Evolutionary conservation across 1,140 invertebrate genomes (phyloP).

Genomic region (Acromyrmex heyeri): DNA sequence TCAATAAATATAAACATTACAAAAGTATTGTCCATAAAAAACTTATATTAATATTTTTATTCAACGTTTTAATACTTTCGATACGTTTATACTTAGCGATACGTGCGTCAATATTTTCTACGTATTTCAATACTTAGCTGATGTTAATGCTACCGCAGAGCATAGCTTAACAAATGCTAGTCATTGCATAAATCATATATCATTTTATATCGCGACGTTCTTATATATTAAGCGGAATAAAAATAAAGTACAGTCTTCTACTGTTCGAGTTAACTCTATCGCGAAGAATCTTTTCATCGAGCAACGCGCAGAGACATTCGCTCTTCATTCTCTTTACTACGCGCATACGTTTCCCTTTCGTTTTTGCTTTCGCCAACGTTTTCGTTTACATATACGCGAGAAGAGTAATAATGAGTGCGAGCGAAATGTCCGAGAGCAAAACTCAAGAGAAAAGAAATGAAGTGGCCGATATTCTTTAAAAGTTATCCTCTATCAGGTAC

Average conservation of each 20-base stretch:
- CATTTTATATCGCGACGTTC: constrained; percentile 1
- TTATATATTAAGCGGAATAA: constrained; percentile 14
- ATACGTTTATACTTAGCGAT: constrained; percentile 8
- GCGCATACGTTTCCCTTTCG: background rate
- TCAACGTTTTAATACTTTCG: constrained; percentile 10
- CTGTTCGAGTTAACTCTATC: background rate
- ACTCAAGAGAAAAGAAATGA: constrained; percentile 35
- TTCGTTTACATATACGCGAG: constrained; percentile 38
- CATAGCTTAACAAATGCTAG: constrained; percentile 12
- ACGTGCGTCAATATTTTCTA: background rate
- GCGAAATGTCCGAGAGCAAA: constrained; percentile 29
- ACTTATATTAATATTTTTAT: constrained; percentile 26
- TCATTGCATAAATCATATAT: constrained; percentile 39
- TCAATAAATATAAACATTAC: constrained; percentile 27
- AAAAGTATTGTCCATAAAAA: constrained; percentile 6
- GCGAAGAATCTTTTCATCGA: constrained; percentile 26
- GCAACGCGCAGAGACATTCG: constrained; percentile 25
- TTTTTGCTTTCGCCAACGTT: constrained; percentile 15
- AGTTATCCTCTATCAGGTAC: constrained; percentile 55
- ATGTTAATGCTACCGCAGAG: background rate
- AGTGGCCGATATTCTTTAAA: background rate
- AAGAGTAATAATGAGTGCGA: constrained; percentile 24
- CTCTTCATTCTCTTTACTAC: background rate
- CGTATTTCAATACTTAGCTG: background rate
- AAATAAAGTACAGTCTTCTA: constrained; percentile 48